Percentiles rank a stretch among this genome's conserved stretches.
phyloP scores from a whole-genome alignment of 1,140 invertebrate genomes.

The Platyura marginata region DNA sequence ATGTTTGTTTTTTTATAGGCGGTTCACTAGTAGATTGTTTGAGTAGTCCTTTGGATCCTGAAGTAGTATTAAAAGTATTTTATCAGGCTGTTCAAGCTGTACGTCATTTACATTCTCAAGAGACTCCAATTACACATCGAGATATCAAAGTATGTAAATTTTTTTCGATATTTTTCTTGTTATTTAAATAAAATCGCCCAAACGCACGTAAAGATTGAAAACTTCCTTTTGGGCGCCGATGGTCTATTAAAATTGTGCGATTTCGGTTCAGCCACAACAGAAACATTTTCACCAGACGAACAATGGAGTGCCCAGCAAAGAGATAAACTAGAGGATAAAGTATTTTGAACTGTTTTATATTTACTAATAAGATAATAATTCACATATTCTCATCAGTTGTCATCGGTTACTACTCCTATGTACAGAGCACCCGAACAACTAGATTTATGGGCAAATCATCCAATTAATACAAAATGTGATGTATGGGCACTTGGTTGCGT shows the following conservation, averaged over 20 bases:
- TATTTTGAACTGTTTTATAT: slow-evolving; percentile 22
- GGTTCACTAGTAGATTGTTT: slow-evolving; percentile 70
- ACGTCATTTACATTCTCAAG: slow-evolving; percentile 81
- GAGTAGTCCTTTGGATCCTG: slow-evolving; percentile 45
- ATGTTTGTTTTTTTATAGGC: slow-evolving; percentile 24
- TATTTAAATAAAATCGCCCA: no score
- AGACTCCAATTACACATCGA: slow-evolving; percentile 76
- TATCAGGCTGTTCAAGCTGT: slow-evolving; percentile 83
- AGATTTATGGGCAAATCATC: slow-evolving; percentile 93
- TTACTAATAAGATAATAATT: neutral
- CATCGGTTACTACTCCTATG: slow-evolving; percentile 67
- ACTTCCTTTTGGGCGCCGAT: slow-evolving; percentile 48
- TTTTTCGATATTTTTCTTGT: no score
- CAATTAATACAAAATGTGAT: slow-evolving; percentile 75
- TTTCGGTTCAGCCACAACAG: slow-evolving; percentile 90
- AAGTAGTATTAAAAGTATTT: slow-evolving; percentile 72
- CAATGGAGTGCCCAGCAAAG: slow-evolving; percentile 86
- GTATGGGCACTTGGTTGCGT: slow-evolving; percentile 97
- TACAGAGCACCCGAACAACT: slow-evolving; percentile 90
- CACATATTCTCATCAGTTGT: slow-evolving; percentile 28
- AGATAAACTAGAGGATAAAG: slow-evolving; percentile 85
- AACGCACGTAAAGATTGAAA: slow-evolving; percentile 38
- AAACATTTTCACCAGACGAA: slow-evolving; percentile 63
- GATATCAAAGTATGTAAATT: slow-evolving; percentile 57
- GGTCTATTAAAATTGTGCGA: slow-evolving; percentile 93